These are phyloP conservation scores for Scartelaos histophorus DNA, from an alignment of 2,113 vertebrate species.

Conservation along the genomic window DNA sequence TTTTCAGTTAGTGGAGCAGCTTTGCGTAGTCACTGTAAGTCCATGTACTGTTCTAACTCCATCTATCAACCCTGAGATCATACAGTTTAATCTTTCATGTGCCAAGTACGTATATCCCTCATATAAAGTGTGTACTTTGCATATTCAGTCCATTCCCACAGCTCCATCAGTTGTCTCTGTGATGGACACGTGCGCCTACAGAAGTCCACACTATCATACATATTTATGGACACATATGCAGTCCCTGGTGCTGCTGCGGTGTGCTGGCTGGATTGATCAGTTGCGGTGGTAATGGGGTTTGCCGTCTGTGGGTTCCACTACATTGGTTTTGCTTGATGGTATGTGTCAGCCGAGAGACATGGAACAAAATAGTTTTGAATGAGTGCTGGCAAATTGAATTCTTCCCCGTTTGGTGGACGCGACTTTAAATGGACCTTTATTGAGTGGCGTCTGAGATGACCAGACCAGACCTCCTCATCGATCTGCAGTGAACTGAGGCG, in stretches of 20 bases:
- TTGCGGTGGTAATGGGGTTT: conserved; percentile 40
- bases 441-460: conserved; percentile 52
- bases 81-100: neutral
- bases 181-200: conserved; percentile 12
- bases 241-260: conserved; percentile 17
- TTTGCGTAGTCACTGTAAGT: no score
- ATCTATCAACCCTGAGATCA: neutral
- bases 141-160: neutral
- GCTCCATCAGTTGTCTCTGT: neutral
- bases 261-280: conserved; percentile 46
- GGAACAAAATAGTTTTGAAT: conserved; percentile 68
- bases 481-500: conserved; percentile 59
- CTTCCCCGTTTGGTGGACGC: conserved; percentile 58
- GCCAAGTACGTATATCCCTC: neutral
- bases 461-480: conserved; percentile 42
- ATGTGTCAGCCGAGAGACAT: conserved; percentile 54
- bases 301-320: conserved; percentile 64
- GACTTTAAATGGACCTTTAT: conserved; percentile 66
- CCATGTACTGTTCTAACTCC: no score
- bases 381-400: conserved; percentile 77
- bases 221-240: conserved; percentile 46
- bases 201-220: conserved; percentile 43
- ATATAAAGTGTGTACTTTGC: neutral
- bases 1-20: no score
- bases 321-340: conserved; percentile 68